Conservation (phyloP, 1,140 invertebrate species). For the Nylanderia fulva region DNA sequence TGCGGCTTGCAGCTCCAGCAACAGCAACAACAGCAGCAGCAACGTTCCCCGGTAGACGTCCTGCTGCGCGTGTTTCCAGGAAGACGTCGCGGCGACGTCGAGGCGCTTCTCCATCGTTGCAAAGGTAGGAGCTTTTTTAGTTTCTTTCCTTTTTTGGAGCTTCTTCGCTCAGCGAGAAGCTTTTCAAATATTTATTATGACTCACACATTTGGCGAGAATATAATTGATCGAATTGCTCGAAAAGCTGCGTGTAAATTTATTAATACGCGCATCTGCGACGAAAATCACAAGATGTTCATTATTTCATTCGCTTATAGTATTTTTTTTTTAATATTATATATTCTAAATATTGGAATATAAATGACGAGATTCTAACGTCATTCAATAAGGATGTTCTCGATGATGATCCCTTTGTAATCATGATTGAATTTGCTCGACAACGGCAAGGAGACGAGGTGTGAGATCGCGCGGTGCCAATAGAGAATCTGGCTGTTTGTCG, state of each 20-base stretch:
- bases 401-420: too few species aligned
- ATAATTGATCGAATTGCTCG: neutral
- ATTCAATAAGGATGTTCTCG: too few species aligned
- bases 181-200: too few species aligned
- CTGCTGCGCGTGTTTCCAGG: slow-evolving; percentile 94
- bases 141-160: slow-evolving; percentile 26
- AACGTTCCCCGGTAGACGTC: slow-evolving; percentile 91
- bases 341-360: too few species aligned
- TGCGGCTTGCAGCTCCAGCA: slow-evolving; percentile 82
- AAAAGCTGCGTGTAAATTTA: neutral
- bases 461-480: slow-evolving; percentile 5
- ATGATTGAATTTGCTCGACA: neutral
- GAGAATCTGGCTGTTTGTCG: slow-evolving; percentile 59
- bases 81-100: slow-evolving; percentile 93
- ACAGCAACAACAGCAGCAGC: slow-evolving; percentile 80
- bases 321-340: too few species aligned
- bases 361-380: neutral
- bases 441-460: too few species aligned
- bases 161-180: too few species aligned
- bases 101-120: slow-evolving; percentile 90
- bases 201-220: too few species aligned
- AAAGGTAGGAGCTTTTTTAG: slow-evolving; percentile 86
- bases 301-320: too few species aligned
- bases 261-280: neutral
- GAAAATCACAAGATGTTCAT: neutral